Evolutionary conservation across 2,888 invertebrate species (phyloP).

Genomic region (Theretra japonica): DNA sequence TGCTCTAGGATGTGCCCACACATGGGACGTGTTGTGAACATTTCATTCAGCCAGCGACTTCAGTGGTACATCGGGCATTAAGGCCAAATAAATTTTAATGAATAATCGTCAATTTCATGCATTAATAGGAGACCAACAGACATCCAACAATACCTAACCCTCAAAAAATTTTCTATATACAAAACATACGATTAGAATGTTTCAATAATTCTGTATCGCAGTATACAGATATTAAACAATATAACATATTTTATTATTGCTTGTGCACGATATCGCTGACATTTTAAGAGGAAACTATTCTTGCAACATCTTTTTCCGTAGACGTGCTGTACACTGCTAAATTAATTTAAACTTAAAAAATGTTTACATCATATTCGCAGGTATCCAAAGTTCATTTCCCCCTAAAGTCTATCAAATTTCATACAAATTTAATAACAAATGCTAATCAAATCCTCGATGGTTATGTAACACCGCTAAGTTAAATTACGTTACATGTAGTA

Average conservation of each 20-base stretch:
- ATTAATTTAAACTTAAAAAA: not conserved
- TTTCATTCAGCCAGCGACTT: too few species aligned
- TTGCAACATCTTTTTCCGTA: not conserved
- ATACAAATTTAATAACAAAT: not conserved
- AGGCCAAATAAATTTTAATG: not conserved
- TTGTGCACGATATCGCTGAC: not conserved
- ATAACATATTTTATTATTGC: not conserved
- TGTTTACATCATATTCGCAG: constrained; percentile 13
- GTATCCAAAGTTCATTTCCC: not conserved
- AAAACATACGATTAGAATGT: not conserved
- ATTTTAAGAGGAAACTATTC: not conserved
- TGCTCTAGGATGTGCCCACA: not conserved
- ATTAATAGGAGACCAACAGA: not conserved
- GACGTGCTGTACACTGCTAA: not conserved
- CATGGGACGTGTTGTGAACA: not conserved
- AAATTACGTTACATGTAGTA: not conserved
- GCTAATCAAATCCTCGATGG: not conserved
- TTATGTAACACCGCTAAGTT: constrained; percentile 9
- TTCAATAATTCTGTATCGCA: not conserved
- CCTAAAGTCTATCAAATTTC: not conserved
- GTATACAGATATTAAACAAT: not conserved
- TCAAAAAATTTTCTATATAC: not conserved
- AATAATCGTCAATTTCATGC: not conserved
- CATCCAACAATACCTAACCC: not conserved
- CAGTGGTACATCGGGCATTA: too few species aligned